Evolutionary conservation across 2,113 vertebrate genomes (phyloP).

Genomic region (Paralichthys olivaceus): DNA sequence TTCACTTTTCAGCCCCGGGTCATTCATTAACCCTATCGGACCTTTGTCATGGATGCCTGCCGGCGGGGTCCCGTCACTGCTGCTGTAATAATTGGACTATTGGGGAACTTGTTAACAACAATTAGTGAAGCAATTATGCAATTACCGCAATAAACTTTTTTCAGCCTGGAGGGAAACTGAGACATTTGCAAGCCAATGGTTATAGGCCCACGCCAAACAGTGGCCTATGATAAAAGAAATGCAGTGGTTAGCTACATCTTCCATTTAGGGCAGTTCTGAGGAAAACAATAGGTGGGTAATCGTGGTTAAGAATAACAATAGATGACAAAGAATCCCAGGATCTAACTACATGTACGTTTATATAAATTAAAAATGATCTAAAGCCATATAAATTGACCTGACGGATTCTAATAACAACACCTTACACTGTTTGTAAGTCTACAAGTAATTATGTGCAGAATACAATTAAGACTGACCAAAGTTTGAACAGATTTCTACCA

Average conservation of each 20-base stretch:
- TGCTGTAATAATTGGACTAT: conserved; percentile 80
- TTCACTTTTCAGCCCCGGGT: conserved; percentile 74
- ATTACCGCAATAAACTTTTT: conserved; percentile 86
- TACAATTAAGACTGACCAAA: no score
- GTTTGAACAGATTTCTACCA: neutral
- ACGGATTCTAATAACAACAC: neutral
- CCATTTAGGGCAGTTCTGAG: conserved; percentile 8
- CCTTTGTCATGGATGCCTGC: conserved; percentile 78
- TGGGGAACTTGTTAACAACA: conserved; percentile 84
- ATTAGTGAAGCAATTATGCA: conserved; percentile 86
- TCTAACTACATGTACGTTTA: neutral
- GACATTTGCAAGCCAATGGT: conserved; percentile 80
- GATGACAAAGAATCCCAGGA: neutral
- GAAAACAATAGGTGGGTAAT: neutral
- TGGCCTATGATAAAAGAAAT: neutral
- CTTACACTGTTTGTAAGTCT: neutral
- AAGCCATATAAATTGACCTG: neutral
- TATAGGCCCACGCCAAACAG: conserved; percentile 11
- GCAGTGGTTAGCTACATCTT: neutral
- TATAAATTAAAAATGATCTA: no score
- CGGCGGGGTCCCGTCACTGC: conserved; percentile 62
- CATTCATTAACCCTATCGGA: conserved; percentile 80
- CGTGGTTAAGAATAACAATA: neutral
- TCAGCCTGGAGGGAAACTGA: conserved; percentile 48
- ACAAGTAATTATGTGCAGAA: neutral